Base-by-base conservation (phyloP, 2,797 vertebrate genomes). In the Eupleurogrammus muticus region DNA sequence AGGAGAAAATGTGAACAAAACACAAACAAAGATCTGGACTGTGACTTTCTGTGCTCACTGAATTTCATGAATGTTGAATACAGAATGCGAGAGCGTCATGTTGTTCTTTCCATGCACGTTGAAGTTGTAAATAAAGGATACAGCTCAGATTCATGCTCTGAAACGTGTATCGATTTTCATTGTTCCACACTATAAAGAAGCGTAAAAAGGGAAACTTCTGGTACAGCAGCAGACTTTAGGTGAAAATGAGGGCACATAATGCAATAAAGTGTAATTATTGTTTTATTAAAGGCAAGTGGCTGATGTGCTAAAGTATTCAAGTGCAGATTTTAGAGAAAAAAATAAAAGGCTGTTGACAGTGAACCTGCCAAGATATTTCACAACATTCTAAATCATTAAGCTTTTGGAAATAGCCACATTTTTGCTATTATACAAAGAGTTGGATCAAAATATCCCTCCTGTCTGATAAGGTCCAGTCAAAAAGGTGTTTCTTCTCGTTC, bases 61-160 rank as follows among this genome's bases (percentile, higher is more conserved):
- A 12, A 23, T 59, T 20, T 51, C 51, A 14, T 46, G 32, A 66
- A 53, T 60, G 36, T 68, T 58, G 17, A 46, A 57, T 65, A 2
- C 13, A 36, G n/a, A 63, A 49, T 0, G 2, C 14, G 56, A n/a
- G 12, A 58, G 35, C 47, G 34, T 11, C 40, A 19, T 51, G 42
- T 57, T 16, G 17, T 46, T 75, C 11, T 19, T 47, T 76, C 55
- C 9, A 38, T 63, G 4, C 50, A 70, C 54, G 75, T 5, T 59
- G 28, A 51, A 49, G 13, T 63, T 60, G 42, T 50, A 80, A 82
- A 70, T 86, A 81, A 77, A 87, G 35, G 35, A 68, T 56, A 35
- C 42, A 66, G 56, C 59, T 73, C 44, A 35, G 44, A 70, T 51
- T 73, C 1, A 4, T 61, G 40, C 51, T 62, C 21, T 53, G 44